phyloP scores from a whole-genome alignment of 2,888 invertebrate genomes.

The Tenthredo mesomela region DNA sequence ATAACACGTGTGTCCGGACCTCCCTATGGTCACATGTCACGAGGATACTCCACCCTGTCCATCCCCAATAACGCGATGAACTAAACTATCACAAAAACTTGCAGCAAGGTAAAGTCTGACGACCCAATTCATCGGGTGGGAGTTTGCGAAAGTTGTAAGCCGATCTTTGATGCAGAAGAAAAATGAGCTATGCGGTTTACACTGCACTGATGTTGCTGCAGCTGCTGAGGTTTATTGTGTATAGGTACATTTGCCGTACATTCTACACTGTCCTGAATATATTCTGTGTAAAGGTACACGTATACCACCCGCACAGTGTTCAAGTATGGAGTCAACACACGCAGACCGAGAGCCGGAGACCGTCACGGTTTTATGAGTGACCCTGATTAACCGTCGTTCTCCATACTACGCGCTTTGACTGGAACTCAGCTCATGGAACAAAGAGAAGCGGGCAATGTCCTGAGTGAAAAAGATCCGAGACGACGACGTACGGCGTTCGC shows the following conservation, averaged over 20 bases:
- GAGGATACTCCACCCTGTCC: neutral
- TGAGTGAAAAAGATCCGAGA: neutral
- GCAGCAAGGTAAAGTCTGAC: neutral
- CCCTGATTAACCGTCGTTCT: constrained; percentile 17
- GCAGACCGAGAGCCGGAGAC: neutral
- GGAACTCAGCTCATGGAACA: constrained; percentile 16
- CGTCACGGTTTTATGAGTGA: constrained; percentile 24
- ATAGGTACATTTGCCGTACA: neutral
- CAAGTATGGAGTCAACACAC: neutral
- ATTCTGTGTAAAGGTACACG: neutral
- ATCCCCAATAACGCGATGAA: neutral
- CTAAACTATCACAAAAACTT: neutral
- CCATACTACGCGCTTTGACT: constrained; percentile 2
- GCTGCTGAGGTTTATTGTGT: neutral
- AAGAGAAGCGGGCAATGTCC: constrained; percentile 37
- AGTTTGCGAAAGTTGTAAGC: neutral
- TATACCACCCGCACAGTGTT: neutral
- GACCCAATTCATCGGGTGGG: neutral
- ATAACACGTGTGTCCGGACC: neutral
- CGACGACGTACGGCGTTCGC: neutral
- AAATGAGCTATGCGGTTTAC: neutral
- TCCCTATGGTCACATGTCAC: neutral
- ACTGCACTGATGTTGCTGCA: neutral
- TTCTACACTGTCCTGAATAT: neutral
- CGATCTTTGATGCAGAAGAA: neutral